These are phyloP conservation scores for Thamnophis elegans DNA, from an alignment of 2,797 vertebrate species.

Conservation along the genomic window DNA sequence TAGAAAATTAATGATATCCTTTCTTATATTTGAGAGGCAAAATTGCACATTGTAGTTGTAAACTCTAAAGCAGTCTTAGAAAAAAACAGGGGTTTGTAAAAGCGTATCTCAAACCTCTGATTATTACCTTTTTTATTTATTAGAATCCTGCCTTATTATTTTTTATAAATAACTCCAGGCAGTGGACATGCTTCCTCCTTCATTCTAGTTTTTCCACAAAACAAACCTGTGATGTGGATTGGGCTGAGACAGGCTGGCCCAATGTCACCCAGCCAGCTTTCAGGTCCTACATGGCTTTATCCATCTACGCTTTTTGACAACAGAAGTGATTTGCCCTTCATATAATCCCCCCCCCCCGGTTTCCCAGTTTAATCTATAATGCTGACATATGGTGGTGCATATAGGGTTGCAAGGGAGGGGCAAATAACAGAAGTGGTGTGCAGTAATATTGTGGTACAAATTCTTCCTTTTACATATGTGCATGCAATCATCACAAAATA, in stretches of 20 bases:
- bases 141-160: neutral
- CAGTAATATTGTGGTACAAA: neutral
- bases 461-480: neutral
- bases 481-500: neutral
- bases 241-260: neutral
- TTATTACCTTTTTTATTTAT: neutral
- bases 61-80: neutral
- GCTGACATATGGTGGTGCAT: neutral
- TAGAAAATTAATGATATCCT: neutral
- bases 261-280: neutral
- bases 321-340: neutral
- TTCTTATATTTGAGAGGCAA: neutral
- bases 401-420: neutral
- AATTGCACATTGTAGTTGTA: neutral
- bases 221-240: neutral
- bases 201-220: neutral
- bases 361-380: neutral
- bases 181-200: neutral
- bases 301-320: neutral
- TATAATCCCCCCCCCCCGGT: rapidly evolving
- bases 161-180: neutral
- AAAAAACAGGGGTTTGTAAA: neutral
- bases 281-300: neutral
- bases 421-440: neutral
- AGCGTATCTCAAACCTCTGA: neutral